phyloP scores from a whole-genome alignment of 2,888 invertebrate species.

The Boloria selene region DNA sequence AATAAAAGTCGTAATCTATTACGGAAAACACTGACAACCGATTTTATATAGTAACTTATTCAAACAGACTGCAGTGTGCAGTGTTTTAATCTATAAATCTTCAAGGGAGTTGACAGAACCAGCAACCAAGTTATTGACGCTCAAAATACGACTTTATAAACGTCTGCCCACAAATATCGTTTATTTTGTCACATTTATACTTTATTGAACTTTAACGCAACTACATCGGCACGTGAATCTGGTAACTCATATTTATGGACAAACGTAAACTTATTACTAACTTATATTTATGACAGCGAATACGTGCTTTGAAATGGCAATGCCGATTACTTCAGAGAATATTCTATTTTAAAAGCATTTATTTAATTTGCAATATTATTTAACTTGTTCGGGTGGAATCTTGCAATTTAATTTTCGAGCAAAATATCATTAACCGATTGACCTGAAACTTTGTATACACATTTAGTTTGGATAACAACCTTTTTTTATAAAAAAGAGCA shows the following conservation, averaged over 20 bases:
- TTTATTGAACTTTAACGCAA: slow-evolving; percentile 30
- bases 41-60: slow-evolving; percentile 17
- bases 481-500: too few relatives aligned
- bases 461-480: too few relatives aligned
- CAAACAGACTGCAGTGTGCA: slow-evolving; percentile 18
- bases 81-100: slow-evolving; percentile 26
- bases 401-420: too few relatives aligned
- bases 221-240: slow-evolving; percentile 25
- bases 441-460: too few relatives aligned
- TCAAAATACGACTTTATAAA: slow-evolving; percentile 29
- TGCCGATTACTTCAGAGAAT: slow-evolving; percentile 12
- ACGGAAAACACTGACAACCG: neutral
- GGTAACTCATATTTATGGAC: slow-evolving; percentile 31
- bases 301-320: slow-evolving; percentile 30
- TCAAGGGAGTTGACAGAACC: slow-evolving; percentile 24
- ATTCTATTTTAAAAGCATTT: too few relatives aligned
- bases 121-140: slow-evolving; percentile 29
- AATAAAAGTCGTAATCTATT: slow-evolving; percentile 1
- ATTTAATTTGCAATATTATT: too few relatives aligned
- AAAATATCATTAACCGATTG: too few relatives aligned
- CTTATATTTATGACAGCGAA: slow-evolving; percentile 29
- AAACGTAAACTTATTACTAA: slow-evolving; percentile 28
- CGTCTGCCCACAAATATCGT: slow-evolving; percentile 22
- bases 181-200: slow-evolving; percentile 26
- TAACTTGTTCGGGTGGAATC: too few relatives aligned